Conservation (phyloP, 2,113 vertebrate genomes). For the Hippocampus mohnikei region DNA sequence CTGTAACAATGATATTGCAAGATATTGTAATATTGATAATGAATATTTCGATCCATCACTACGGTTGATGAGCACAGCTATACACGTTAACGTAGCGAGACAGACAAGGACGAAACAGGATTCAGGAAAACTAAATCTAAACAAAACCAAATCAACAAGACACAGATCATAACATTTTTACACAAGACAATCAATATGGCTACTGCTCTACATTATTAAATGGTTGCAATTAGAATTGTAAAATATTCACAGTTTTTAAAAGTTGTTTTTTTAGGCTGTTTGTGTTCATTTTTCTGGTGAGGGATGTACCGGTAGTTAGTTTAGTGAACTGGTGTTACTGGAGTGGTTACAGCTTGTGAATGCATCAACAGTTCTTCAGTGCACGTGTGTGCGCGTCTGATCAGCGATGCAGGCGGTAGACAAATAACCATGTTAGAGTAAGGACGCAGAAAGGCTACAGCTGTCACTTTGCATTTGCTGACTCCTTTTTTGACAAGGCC, state of each 20-base stretch:
- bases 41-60: too few relatives aligned
- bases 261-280: background rate
- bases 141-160: too few relatives aligned
- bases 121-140: too few relatives aligned
- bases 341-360: slow-evolving; percentile 10
- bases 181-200: slow-evolving; percentile 45
- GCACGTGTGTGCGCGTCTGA: slow-evolving; percentile 29
- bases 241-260: slow-evolving; percentile 26
- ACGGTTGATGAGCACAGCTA: too few relatives aligned
- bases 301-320: background rate
- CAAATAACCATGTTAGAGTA: slow-evolving; percentile 67
- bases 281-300: slow-evolving; percentile 1
- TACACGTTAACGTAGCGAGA: too few relatives aligned
- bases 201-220: slow-evolving; percentile 16
- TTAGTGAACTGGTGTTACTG: slow-evolving; percentile 14
- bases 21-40: too few relatives aligned
- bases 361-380: slow-evolving; percentile 7
- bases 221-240: slow-evolving; percentile 26
- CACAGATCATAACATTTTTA: slow-evolving; percentile 31
- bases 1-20: too few relatives aligned
- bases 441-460: slow-evolving; percentile 68
- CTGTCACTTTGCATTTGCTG: slow-evolving; percentile 69
- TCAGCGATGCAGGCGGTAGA: slow-evolving; percentile 51
- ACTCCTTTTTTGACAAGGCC: slow-evolving; percentile 55
- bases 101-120: too few relatives aligned